phyloP scores from a whole-genome alignment of 2,888 invertebrate species.

The Allophyes oxyacanthae region DNA sequence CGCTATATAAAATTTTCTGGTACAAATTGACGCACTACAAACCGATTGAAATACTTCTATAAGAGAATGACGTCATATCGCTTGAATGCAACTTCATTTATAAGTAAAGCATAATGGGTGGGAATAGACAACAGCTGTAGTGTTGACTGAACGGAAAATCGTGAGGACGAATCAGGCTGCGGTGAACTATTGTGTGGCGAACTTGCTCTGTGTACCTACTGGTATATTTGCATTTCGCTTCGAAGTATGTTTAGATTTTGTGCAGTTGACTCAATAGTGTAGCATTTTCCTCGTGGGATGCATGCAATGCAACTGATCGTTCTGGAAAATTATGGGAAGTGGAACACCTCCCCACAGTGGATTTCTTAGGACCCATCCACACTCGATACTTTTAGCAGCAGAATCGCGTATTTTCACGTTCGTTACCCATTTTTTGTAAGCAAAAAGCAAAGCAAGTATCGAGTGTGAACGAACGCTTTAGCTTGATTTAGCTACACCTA shows the following conservation, averaged over 20 bases:
- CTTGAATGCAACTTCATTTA: slow-evolving; percentile 19
- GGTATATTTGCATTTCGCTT: slow-evolving; percentile 13
- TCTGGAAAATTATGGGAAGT: no score
- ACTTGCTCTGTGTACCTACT: slow-evolving; percentile 9
- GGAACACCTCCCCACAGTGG: no score
- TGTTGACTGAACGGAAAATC: slow-evolving; percentile 35
- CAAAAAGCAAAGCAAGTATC: no score
- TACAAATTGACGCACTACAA: slow-evolving; percentile 24
- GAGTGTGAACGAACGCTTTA: no score
- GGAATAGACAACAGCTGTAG: slow-evolving; percentile 29
- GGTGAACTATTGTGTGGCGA: slow-evolving; percentile 24
- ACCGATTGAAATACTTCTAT: slow-evolving; percentile 26
- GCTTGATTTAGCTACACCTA: no score
- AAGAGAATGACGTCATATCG: slow-evolving; percentile 27
- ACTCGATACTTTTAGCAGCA: no score
- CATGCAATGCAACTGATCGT: no score
- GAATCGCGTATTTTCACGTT: no score
- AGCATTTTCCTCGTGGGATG: neutral
- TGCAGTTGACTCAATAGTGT: neutral
- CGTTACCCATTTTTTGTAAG: no score
- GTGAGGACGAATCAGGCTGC: slow-evolving; percentile 30
- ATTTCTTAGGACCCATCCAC: no score
- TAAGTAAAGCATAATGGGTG: slow-evolving; percentile 24
- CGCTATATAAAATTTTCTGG: no score
- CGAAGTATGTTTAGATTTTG: slow-evolving; percentile 4